Evolutionary conservation across 2,888 invertebrate genomes (phyloP), one percentile per base, ranked within the genome.

Genomic region (Xestobium rufovillosum): DNA sequence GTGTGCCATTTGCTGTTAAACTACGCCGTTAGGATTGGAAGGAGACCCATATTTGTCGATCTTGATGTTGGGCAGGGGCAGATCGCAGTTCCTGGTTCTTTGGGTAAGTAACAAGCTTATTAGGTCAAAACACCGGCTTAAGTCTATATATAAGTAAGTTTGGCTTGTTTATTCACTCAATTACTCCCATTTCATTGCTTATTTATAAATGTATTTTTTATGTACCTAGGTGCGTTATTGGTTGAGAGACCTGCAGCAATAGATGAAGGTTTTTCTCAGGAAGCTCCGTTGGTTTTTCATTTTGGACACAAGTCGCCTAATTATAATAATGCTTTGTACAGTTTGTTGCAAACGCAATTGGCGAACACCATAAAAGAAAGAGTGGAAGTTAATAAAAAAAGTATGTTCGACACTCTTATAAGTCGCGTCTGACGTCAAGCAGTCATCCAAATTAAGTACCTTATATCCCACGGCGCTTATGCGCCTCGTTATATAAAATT

Each of bases 21-120:
- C 67, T 98, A 97, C 63, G 95, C 91, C 0, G 95, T 95, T 0
- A 71, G 97, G 43, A 79, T 90, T 71, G 87, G 83, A 0, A 68
- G 89, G 30, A 70, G 87, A 13, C 97, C 97, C 0, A 82, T 97
- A 38, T 90, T 80, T 64, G 92, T 95, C 0, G 97, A 98, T 58
- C 67, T 97, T 19, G 97, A 98, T 70, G 87, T 95, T 1, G 97
- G 95, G 0, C 96, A 97, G 66, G 91, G 92, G 0, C 78, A 83
- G 41, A 85, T 95, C 39, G 84, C 91, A 26, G 81, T 95, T 43
- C 92, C 95, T 1, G 95, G 95, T 6, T 90, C 90, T 14, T 76
- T 96, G 41, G 90, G 82, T 79, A 51, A 16, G n/a, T n/a, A 6
- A n/a, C n/a, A 31, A 14, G 8, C 6, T 14, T 10, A 19, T 39